A percentile compares a stretch with the other conserved stretches of the same genome.
Conservation (phyloP, 2,113 vertebrate genomes). For the Rhinolophus ferrumequinum region DNA sequence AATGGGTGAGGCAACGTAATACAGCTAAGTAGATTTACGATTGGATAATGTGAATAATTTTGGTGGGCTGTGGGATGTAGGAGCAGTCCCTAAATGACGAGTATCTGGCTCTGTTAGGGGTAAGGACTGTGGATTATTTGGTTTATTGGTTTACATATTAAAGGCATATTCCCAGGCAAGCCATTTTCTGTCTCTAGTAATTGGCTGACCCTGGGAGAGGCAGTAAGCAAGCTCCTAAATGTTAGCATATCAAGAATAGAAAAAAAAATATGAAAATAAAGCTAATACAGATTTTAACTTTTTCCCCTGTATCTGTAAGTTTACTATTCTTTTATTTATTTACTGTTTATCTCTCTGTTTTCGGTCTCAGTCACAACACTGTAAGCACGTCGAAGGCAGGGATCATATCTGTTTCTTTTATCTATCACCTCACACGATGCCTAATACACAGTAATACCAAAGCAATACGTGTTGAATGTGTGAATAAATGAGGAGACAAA, state of each 20-base stretch:
- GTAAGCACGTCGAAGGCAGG: not conserved
- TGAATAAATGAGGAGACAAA: not conserved
- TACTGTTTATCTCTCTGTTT: not conserved
- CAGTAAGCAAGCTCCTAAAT: not conserved
- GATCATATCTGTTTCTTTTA: not conserved
- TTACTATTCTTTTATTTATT: not conserved
- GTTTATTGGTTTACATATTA: not conserved
- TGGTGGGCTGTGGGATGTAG: not conserved
- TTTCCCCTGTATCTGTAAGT: not conserved
- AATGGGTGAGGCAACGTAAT: not conserved
- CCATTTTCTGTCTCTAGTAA: not conserved
- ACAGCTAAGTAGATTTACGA: not conserved
- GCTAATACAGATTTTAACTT: not conserved
- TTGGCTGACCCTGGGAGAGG: not conserved
- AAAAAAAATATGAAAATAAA: not conserved
- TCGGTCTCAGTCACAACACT: not conserved
- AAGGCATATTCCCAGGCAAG: not conserved
- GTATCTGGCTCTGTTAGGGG: not conserved
- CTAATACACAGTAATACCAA: not conserved
- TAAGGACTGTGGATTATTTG: not conserved
- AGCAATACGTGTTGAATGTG: not conserved
- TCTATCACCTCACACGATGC: not conserved
- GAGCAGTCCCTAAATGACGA: no score
- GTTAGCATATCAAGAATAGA: not conserved
- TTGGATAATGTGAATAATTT: not conserved